Base-by-base conservation (phyloP, 2,113 vertebrate genomes). In the Smithornis capensis region DNA sequence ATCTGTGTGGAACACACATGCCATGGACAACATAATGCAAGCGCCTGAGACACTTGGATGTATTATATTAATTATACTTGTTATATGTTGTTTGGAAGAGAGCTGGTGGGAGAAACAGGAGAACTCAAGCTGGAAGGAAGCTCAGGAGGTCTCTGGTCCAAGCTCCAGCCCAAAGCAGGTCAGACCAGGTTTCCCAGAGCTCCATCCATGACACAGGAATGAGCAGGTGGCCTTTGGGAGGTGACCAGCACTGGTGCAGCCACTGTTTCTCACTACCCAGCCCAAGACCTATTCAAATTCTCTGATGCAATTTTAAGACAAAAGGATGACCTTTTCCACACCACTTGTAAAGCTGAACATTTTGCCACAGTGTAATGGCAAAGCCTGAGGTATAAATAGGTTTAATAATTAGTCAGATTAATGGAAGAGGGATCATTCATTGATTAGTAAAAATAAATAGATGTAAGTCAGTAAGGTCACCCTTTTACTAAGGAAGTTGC, bases 261-360 rank as follows among this genome's bases (percentile, higher is more conserved):
- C 89, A 94, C 67, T 79, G 49, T 73, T 96, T 76, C 70, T 91
- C 59, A 65, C 87, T 77, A 40, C 67, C 47, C 67, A 85, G 50
- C 50, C 31, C 33, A 65, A 87, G 56, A 77, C 37, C 52, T 83
- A 52, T 64, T 92, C 78, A 90, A 83, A 90, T 90, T 31, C 44
- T 18, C 57, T 85, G 82, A 76, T 69, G 87, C 82, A 90, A 93
- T 73, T 94, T 87, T 83, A 49, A 90, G 92, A 94, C 78, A 88
- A 91, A 87, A 85, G 79, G 56, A 56, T 78, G 35, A 35, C 33
- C 59, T 95, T 81, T 92, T 42, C 88, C 82, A 77, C 27, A 13
- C 74, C n/a, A 83, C 70, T 40, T 93, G 71, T 52, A 91, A 87
- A 95, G 57, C 77, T 38, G 64, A 52, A 77, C 21, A 8, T 49